Evolutionary conservation across 2,113 vertebrate species (phyloP).

Genomic region (Delphinus delphis): DNA sequence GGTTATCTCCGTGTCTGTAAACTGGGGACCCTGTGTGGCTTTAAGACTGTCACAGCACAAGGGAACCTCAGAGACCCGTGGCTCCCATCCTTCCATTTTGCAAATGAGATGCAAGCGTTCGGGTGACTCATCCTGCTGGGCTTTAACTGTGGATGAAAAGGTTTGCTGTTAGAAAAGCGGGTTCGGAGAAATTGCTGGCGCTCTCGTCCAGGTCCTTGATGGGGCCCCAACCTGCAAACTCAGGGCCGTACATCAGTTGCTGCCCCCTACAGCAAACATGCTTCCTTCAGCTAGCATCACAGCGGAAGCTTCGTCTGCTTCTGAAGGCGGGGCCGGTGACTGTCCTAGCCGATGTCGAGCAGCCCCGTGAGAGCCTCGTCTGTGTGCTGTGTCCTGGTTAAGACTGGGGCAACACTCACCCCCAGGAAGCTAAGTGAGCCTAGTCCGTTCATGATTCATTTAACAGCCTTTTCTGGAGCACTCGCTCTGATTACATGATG

Average conservation of each 20-base stretch:
- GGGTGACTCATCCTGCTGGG: accelerated
- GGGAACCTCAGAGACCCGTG: not conserved
- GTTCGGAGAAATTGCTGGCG: not conserved
- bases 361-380: not conserved
- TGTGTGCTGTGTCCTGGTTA: not conserved
- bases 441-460: not conserved
- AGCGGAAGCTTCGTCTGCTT: not conserved
- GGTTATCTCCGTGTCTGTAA: not conserved
- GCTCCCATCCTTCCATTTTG: not conserved
- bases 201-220: not conserved
- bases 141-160: not conserved
- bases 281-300: not conserved
- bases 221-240: not conserved
- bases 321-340: not conserved
- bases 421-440: not conserved
- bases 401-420: not conserved
- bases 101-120: not conserved
- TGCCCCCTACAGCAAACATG: accelerated
- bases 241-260: not conserved
- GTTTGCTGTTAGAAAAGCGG: not conserved
- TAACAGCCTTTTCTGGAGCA: not conserved
- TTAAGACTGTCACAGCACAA: too few species aligned
- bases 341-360: not conserved
- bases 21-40: not conserved
- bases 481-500: not conserved